Evolutionary conservation across 1,140 invertebrate species (phyloP), one percentile per base, ranked within the genome.

Genomic region (Drosophila varians): DNA sequence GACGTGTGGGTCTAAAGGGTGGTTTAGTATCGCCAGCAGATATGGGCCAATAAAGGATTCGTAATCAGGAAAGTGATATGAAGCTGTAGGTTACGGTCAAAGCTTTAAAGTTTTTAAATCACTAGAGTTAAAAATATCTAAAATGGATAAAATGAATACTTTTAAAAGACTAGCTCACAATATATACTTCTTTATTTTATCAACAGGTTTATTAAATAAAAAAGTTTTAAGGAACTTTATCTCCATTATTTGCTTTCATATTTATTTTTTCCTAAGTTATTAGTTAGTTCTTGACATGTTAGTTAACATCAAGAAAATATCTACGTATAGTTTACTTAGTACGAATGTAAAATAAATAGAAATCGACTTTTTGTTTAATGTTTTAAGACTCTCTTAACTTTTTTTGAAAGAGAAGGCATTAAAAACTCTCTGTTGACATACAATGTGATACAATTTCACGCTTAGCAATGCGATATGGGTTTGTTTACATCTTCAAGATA

Each of bases 1-100:
- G 77, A 79, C 77, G 77, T 54, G 51, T 66, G 40, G 25, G 72
- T 80, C 43, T 31, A 79, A 79, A 71, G 76, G 55, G 12, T 61
- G 51, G 18, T 18, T 2, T 19, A 4, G 43, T 12, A 31, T 42
- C 31, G 23, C 28, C 1, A 25, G 12, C 11, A 16, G 4, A 36
- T 48, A 38, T 25, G n/a, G 2, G 53, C 16, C 16, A 31, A 23
- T 38, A 14, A 55, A 19, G 8, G 4, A 38, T 38, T 48, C 11
- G 1, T 47, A 64, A 28, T 64, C 57, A 19, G 2, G 11, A 23
- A 7, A 18, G 3, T 64, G 31, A 48, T 11, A n/a, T 3, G 11
- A 31, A 31, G n/a, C 9, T 31, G 28, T 31, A 31, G 28, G 28
- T 31, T 31, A 31, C 28, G 28, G 28, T 31, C 11, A 31, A 11